Base-by-base conservation (phyloP, 2,797 vertebrate genomes). In the Neoniphon sammara region DNA sequence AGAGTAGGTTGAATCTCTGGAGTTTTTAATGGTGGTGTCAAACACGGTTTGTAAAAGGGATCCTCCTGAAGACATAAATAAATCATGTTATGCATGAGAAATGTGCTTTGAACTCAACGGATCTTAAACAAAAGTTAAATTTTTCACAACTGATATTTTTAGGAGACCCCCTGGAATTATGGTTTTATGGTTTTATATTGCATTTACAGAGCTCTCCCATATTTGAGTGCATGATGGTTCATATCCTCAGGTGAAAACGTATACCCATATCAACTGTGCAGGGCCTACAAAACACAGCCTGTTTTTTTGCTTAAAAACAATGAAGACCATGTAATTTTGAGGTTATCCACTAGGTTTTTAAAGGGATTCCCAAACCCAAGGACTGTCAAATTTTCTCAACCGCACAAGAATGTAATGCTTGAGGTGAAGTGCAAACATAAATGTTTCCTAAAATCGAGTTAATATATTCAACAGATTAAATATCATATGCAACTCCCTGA, bases 1-100 rank as follows among this genome's bases (percentile, higher is more conserved):
- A 31, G 47, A 68, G 59, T 36, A 76, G 60, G 52, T 52, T 49
- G 23, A 83, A 75, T 64, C 31, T 34, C 49, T 2, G 11, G 21
- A 56, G 60, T 30, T 27, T 73, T 74, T 68, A 53, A 73, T 70
- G 18, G 9, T 66, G 31, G 12, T 77, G 70, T 18, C 44, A 67
- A 64, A 9, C n/a, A 69, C 46, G 25, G 25, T 44, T 58, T 57
- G 7, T 57, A 21, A 70, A 79, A 50, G 49, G 73, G 18, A 44
- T 21, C 71, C 73, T 67, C 12, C 53, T 2, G 4, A 18, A 50
- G 1, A 59, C 25, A 77, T 50, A 53, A 67, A 77, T 58, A 53
- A 71, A 66, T 66, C 17, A 75, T 5, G 64, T 4, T 17, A 1
- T 25, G 55, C 11, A 50, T 23, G 14, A 46, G 18, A 34, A 72